Base-by-base conservation (phyloP, 1,140 invertebrate genomes). In the Epicauta chinensis region DNA sequence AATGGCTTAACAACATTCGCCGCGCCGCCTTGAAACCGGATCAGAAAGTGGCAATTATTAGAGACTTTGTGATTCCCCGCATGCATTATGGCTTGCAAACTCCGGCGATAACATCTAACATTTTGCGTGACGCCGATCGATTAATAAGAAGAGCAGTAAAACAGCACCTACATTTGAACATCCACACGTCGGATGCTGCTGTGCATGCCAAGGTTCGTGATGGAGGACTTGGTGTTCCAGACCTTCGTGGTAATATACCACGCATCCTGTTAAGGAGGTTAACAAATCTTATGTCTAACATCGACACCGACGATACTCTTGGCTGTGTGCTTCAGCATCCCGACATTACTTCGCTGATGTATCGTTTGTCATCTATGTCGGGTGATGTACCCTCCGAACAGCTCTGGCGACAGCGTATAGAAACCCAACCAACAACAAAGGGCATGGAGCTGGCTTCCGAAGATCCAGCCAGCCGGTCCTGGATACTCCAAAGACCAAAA, bases 1-100 rank as follows among this genome's bases (percentile, higher is more conserved):
- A 0, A 7, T 62, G 55, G 60, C 38, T 62, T 7, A 6, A 45
- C 11, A 43, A 53, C 9, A 17, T 61, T 10, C 13, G 31, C 3
- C 14, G n/a, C 9, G 59, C 63, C 1, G 65, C 68, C 0, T 43
- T 69, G 0, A 67, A 70, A 39, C 64, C 63, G 0, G 55, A 66
- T 30, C 68, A 68, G 47, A 63, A 69, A 9, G 31, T 54, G 2
- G 9, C 11, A 1, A 1, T 56, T 1, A n/a, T 58, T 0, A 45
- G 51, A 31, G 11, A 16, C 2, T 53, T 61, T 34, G 12, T 60
- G 9, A 43, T 61, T 14, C 58, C 63, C 0, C 35, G 44, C 11
- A 17, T 61, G 0, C 30, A 44, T 17, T 55, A 61, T 31, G 51
- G 46, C 0, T 50, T 61, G 0, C 62, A 64, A 38, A 53, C 50